Evolutionary conservation across 2,888 invertebrate genomes (phyloP).

Genomic region (Agrilus biguttatus): DNA sequence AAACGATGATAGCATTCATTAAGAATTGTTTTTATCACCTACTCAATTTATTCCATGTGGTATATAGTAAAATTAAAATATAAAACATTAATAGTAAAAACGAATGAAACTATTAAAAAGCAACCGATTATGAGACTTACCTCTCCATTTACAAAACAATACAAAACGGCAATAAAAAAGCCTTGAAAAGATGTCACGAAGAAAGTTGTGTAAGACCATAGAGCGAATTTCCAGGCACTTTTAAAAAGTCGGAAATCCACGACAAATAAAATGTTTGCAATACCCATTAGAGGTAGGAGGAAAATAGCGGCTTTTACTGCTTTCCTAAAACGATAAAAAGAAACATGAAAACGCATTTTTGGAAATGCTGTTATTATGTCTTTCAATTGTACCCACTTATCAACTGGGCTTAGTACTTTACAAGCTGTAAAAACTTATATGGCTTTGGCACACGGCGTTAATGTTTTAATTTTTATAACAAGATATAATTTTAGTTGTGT

Average conservation of each 20-base stretch:
- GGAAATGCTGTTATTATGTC: not conserved
- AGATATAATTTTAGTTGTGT: no score
- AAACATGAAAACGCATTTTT: not conserved
- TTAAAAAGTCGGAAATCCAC: conserved; percentile 46
- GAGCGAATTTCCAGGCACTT: conserved; percentile 53
- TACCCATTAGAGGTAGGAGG: conserved; percentile 65
- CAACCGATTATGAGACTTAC: conserved; percentile 40
- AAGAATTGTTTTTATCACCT: no score
- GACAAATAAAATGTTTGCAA: conserved; percentile 64
- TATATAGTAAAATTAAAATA: no score
- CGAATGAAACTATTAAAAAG: not conserved
- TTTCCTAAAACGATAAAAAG: conserved; percentile 40
- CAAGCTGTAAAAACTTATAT: no score
- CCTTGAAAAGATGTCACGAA: conserved; percentile 77
- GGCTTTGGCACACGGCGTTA: no score
- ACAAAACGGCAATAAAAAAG: conserved; percentile 62
- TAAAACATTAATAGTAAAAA: not conserved
- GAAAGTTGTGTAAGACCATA: conserved; percentile 68
- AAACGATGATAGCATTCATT: not conserved
- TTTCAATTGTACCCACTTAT: no score
- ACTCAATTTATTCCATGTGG: no score
- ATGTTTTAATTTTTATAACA: no score
- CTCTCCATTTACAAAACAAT: conserved; percentile 75
- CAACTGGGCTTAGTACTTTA: no score
- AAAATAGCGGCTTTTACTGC: conserved; percentile 68